These are phyloP conservation scores for Petrocephalus schoutedeni DNA, from an alignment of 2,797 vertebrate genomes.

Conservation along the genomic window DNA sequence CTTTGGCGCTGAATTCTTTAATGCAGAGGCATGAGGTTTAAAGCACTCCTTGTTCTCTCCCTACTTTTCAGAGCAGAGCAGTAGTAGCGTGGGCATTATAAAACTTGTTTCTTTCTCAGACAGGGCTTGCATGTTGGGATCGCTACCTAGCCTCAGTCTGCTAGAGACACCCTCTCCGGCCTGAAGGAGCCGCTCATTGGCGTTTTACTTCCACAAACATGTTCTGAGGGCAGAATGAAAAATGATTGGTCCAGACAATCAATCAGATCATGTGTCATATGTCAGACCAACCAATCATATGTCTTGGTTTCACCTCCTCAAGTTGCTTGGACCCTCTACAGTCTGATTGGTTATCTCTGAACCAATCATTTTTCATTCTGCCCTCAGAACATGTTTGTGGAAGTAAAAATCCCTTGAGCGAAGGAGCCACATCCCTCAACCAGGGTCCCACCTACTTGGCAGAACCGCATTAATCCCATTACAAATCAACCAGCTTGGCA, in stretches of 20 bases:
- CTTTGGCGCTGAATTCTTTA: not conserved
- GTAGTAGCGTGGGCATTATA: not conserved
- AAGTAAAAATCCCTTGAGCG: no score
- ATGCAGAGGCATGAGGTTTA: not conserved
- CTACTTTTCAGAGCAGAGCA: not conserved
- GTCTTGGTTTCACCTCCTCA: no score
- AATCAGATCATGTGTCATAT: no score
- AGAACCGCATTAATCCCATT: not conserved
- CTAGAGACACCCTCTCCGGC: not conserved
- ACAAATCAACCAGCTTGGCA: not conserved
- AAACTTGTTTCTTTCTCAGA: not conserved
- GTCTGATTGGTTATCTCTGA: no score
- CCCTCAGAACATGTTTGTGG: no score
- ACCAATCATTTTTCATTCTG: no score
- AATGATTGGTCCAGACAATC: no score
- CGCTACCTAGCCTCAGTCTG: not conserved
- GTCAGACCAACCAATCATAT: no score
- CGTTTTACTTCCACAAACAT: no score
- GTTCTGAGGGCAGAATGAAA: no score
- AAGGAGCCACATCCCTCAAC: not conserved
- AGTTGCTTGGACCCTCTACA: no score
- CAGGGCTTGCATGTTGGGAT: not conserved
- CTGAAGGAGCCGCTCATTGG: not conserved
- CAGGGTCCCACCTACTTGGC: not conserved
- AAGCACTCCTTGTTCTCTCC: not conserved